A percentile compares a stretch with the other conserved stretches of the same genome.
These are phyloP conservation scores for Gorilla gorilla DNA, from an alignment of 2,113 vertebrate species.

Conservation along the genomic window DNA sequence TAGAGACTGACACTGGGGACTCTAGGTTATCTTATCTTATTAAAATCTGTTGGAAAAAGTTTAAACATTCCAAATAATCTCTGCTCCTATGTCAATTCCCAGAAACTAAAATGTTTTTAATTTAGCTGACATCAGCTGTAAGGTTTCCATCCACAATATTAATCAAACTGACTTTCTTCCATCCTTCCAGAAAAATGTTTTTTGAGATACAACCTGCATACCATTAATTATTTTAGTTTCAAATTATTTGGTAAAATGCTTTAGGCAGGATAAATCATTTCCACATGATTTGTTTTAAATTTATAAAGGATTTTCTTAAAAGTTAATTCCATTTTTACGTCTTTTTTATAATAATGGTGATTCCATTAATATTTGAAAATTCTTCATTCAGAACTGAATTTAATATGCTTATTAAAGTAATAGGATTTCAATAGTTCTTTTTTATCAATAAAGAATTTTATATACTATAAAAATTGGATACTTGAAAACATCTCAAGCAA, in stretches of 20 bases:
- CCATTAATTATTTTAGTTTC: conserved; percentile 31
- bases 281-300: conserved; percentile 45
- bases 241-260: conserved; percentile 43
- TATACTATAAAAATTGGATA: conserved; percentile 18
- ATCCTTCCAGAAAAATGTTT: conserved; percentile 46
- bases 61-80: neutral
- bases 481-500: conserved; percentile 1
- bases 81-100: neutral
- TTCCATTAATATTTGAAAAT: conserved; percentile 49
- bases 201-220: neutral
- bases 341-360: neutral
- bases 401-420: conserved; percentile 26
- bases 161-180: neutral
- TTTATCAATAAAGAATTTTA: conserved; percentile 18
- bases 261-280: conserved; percentile 18
- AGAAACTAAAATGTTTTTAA: conserved; percentile 34
- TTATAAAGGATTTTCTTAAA: conserved; percentile 50
- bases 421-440: conserved; percentile 1
- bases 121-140: neutral
- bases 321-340: conserved; percentile 18
- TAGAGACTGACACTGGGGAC: neutral
- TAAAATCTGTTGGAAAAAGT: conserved; percentile 15
- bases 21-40: neutral
- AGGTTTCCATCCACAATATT: neutral
- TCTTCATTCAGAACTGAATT: conserved; percentile 18